Base-by-base conservation (phyloP, 2,888 invertebrate genomes). In the Zygaena filipendulae region DNA sequence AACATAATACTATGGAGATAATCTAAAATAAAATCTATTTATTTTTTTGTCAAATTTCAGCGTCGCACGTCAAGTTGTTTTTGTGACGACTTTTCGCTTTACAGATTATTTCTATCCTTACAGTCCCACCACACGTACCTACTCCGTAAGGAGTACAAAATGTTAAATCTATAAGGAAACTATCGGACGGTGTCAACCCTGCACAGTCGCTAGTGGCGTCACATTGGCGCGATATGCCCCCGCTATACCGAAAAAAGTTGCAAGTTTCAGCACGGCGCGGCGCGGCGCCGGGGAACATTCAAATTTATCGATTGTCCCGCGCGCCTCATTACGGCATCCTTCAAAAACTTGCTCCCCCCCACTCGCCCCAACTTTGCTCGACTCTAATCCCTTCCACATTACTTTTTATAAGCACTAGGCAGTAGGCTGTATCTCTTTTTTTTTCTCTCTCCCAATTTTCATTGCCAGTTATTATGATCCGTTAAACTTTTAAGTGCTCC, bases 231-330 rank as follows among this genome's bases (percentile, higher is more conserved):
- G 61, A 45, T 53, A 51, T 59, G 16, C 63, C 70, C 63, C 49
- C 66, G 61, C 59, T 58, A 63, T 60, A 46, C 63, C 68, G 69
- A 75, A 77, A 79, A 79, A 79, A 77, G 72, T 77, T 77, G n/a
- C n/a, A n/a, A n/a, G n/a, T n/a, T n/a, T n/a, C n/a, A n/a, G 75
- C 79, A 77, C 77, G 75, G 74, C 69, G 68, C 59, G 58, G 59
- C 57, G 61, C 66, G 74, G 72, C 72, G 74, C 74, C 74, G 63
- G 45, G 50, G 68, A 75, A 77, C 79, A 79, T 77, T 79, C 79
- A 79, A 77, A 77, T 79, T 77, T 77, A 79, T 79, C 71, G 77
- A 79, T 79, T 74, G 70, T 71, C 68, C 69, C 69, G 59, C 67
- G 54, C 57, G 61, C 58, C 69, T 79, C 77, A 72, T 79, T 71